Evolutionary conservation across 2,888 invertebrate species (phyloP), one percentile per base, ranked within the genome.

Genomic region (Electrophaes corylata): DNA sequence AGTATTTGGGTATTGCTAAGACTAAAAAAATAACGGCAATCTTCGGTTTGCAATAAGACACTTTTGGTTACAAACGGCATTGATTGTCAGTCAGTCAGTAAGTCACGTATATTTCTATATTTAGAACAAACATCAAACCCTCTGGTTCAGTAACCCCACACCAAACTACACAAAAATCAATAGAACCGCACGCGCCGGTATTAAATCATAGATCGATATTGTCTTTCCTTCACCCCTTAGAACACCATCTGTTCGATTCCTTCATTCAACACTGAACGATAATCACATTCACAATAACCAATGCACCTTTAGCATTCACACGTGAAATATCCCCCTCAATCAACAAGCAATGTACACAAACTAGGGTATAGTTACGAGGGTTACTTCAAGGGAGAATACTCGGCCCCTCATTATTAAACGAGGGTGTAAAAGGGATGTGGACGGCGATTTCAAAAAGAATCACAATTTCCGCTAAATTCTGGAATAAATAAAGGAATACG

Each of bases 161-260:
- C 23, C 29, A 5, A 39, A 39, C 43, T 39, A 43, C 29, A 19
- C 71, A 65, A 77, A 82, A 83, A 86, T 86, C 86, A 83, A 83
- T 82, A 80, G 57, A 56, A 56, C 67, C 76, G 81, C 85, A 79
- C 81, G 83, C 81, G 81, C 80, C 68, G 56, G 16, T 16, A 12
- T 33, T 26, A 50, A 66, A 73, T 71, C 40, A 78, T 73, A 79
- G 81, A 86, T 88, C 87, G 85, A 88, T 88, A 86, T 86, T 88
- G 87, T 87, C 84, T 86, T 84, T 81, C 62, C 33, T 50, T 62
- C 52, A 75, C 78, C 81, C 69, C 83, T 82, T 83, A 76, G 71
- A 57, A 59, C 69, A 77, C 81, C 86, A 88, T 88, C 87, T 88
- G 88, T 80, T 84, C 51, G 2, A 31, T 18, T 45, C 40, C 40